Evolutionary conservation across 2,797 vertebrate species (phyloP).

Genomic region (Okamejei kenojei): DNA sequence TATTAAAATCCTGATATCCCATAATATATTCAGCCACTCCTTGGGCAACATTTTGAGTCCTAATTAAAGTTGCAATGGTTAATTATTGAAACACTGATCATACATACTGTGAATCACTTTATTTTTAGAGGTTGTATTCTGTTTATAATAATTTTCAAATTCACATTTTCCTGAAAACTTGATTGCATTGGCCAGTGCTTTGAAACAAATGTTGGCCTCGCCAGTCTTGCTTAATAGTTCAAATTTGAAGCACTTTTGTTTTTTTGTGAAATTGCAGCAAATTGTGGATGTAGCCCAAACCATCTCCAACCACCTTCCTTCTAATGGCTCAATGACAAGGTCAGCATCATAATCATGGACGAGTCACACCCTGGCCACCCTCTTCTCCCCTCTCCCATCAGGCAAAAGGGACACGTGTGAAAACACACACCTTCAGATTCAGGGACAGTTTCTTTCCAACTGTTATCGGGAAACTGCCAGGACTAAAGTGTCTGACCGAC

Average conservation of each 20-base stretch:
- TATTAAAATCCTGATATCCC: slow-evolving; percentile 20
- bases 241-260: background rate
- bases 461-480: too few relatives aligned
- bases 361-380: too few relatives aligned
- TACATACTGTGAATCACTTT: background rate
- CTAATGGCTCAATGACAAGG: too few relatives aligned
- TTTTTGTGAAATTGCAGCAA: background rate
- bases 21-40: slow-evolving; percentile 14
- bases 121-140: background rate
- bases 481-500: too few relatives aligned
- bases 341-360: too few relatives aligned
- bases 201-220: background rate
- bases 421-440: too few relatives aligned
- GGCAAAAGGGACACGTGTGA: too few relatives aligned
- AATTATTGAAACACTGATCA: slow-evolving; percentile 30
- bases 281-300: too few relatives aligned
- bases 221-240: background rate
- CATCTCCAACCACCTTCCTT: too few relatives aligned
- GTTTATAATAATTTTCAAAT: slow-evolving; percentile 13
- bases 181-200: background rate
- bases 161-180: background rate
- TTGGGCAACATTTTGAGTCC: slow-evolving; percentile 17
- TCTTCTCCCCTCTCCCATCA: too few relatives aligned
- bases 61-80: slow-evolving; percentile 27
- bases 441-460: too few relatives aligned